These are phyloP conservation scores for Elgaria multicarinata DNA, from an alignment of 2,113 vertebrate species.

Conservation along the genomic window DNA sequence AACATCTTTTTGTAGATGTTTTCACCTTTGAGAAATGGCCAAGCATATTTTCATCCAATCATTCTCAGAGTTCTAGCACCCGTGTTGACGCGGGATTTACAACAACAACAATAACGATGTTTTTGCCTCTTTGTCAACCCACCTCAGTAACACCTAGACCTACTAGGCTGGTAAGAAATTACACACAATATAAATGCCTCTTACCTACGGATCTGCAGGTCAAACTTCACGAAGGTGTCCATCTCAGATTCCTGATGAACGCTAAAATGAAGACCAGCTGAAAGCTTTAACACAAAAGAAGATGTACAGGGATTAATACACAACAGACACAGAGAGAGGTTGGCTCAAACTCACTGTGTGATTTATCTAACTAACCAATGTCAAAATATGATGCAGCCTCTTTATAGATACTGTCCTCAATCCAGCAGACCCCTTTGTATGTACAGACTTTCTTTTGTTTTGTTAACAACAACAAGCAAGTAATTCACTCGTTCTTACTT, in stretches of 20 bases:
- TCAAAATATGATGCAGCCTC: background rate
- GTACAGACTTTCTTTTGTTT: background rate
- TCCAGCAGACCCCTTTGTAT: background rate
- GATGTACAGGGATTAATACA: background rate
- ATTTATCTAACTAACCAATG: background rate
- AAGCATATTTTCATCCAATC: too few relatives aligned
- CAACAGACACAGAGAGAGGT: background rate
- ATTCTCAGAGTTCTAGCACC: too few relatives aligned
- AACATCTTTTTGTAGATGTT: too few relatives aligned
- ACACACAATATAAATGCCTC: background rate
- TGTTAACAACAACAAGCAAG: background rate
- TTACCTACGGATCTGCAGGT: conserved; percentile 92
- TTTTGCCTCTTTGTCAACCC: background rate
- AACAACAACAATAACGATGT: background rate
- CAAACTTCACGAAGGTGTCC: conserved; percentile 93
- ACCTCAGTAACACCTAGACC: background rate
- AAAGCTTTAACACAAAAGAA: conserved; percentile 74
- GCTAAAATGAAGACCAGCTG: conserved; percentile 90
- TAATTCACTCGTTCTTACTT: conserved; percentile 76
- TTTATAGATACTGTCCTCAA: background rate
- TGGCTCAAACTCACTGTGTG: background rate
- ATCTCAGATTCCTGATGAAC: conserved; percentile 96
- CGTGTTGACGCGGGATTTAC: background rate
- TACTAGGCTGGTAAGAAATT: background rate
- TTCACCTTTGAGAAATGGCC: too few relatives aligned